Evolutionary conservation across 1,140 invertebrate species (phyloP).

Genomic region (Tetragnatha versicolor): DNA sequence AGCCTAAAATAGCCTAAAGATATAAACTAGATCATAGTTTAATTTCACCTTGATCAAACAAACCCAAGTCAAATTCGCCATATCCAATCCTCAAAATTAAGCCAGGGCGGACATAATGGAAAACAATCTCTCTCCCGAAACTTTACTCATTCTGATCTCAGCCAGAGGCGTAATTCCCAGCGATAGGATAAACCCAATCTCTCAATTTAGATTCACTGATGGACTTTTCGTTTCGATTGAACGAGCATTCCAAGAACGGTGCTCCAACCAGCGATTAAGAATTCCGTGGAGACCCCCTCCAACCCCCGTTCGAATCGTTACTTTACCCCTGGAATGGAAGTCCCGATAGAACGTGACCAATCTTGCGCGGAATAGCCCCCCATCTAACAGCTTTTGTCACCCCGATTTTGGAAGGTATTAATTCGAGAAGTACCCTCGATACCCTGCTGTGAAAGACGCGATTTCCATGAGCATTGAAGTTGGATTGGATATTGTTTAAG

Average conservation of each 20-base stretch:
- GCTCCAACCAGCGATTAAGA: background rate
- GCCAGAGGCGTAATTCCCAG: no score
- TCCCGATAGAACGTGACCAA: constrained; percentile 4
- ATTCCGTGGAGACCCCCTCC: background rate
- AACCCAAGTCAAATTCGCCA: no score
- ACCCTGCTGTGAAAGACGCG: no score
- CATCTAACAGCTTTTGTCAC: constrained; percentile 2
- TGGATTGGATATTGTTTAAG: no score
- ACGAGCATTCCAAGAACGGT: background rate
- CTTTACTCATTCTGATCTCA: no score
- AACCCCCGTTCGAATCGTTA: background rate
- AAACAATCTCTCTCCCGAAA: no score
- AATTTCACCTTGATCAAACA: no score
- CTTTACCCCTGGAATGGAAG: background rate
- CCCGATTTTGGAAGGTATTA: constrained; percentile 8
- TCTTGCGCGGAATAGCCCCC: background rate
- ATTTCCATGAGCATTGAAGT: no score
- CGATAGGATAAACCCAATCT: constrained; percentile 8
- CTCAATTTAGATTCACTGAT: constrained; percentile 2
- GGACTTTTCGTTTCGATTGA: background rate
- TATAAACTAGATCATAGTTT: no score
- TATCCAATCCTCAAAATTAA: no score
- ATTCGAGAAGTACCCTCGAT: background rate
- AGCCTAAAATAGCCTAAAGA: no score
- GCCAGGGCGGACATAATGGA: no score